Evolutionary conservation across 2,888 invertebrate genomes (phyloP).

Genomic region (Lithodes maja): DNA sequence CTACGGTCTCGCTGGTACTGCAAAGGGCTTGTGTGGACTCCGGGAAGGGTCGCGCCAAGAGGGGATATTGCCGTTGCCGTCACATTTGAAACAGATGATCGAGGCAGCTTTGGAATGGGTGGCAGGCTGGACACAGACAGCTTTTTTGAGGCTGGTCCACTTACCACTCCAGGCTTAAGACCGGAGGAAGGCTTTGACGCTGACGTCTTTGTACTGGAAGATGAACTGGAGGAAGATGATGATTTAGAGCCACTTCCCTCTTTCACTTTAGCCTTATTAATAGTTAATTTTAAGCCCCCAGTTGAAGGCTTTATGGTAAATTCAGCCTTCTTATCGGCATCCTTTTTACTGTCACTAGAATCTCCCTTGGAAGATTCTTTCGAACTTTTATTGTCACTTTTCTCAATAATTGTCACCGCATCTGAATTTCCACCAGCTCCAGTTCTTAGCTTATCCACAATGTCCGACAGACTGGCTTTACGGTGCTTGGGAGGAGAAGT

Average conservation of each 20-base stretch:
- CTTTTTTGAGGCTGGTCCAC: constrained; percentile 88
- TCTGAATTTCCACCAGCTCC: constrained; percentile 60
- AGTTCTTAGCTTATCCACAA: constrained; percentile 68
- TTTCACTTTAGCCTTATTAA: constrained; percentile 83
- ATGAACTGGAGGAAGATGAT: constrained; percentile 35
- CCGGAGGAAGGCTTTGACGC: constrained; percentile 75
- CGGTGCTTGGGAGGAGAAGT: constrained; percentile 69
- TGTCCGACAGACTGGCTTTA: constrained; percentile 69
- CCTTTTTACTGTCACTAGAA: constrained; percentile 59
- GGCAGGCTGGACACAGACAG: constrained; percentile 64
- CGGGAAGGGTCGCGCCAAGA: constrained; percentile 62
- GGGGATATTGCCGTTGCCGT: constrained; percentile 67
- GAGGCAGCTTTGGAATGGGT: constrained; percentile 68
- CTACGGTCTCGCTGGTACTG: constrained; percentile 65
- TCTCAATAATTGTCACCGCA: constrained; percentile 56
- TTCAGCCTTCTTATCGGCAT: constrained; percentile 70
- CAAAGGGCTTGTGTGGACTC: constrained; percentile 56
- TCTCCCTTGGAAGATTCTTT: constrained; percentile 65
- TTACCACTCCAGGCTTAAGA: constrained; percentile 88
- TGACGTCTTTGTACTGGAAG: constrained; percentile 51
- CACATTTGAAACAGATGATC: constrained; percentile 55
- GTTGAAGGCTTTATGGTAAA: constrained; percentile 93
- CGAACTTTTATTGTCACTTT: constrained; percentile 55
- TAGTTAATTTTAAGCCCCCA: constrained; percentile 93
- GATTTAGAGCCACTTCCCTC: constrained; percentile 66